phyloP scores from a whole-genome alignment of 1,140 invertebrate species.

The Ceratitis capitata region DNA sequence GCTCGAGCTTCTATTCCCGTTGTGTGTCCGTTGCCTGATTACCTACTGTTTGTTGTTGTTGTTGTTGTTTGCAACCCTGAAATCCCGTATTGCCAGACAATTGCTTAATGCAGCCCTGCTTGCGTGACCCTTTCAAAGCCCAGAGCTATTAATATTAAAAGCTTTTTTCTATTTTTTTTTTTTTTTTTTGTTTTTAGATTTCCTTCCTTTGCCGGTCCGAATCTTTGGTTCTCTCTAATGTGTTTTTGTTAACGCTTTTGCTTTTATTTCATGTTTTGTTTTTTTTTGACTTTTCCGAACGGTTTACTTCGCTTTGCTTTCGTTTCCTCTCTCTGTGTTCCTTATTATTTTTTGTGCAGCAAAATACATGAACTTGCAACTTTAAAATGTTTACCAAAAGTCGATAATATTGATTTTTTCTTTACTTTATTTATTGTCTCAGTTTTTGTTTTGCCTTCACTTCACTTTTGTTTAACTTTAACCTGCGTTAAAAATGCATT shows the following conservation, averaged over 20 bases:
- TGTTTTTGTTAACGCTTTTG: constrained; percentile 29
- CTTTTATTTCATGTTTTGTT: background rate
- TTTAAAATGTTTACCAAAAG: background rate
- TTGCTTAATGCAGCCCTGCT: background rate
- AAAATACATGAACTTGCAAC: too few relatives aligned
- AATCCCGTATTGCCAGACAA: constrained; percentile 25
- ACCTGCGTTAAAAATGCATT: constrained; percentile 1
- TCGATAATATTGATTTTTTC: constrained; percentile 35
- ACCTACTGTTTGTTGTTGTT: background rate
- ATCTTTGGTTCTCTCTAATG: constrained; percentile 5
- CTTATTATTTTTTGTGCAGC: background rate
- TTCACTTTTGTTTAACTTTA: constrained; percentile 11
- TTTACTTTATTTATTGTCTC: background rate
- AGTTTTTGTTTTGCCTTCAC: background rate
- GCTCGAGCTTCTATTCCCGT: too few relatives aligned
- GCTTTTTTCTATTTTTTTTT: background rate
- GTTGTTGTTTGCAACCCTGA: constrained; percentile 1
- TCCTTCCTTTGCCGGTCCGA: background rate
- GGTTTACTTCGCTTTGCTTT: background rate
- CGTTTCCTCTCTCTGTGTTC: background rate
- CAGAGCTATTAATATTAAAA: background rate
- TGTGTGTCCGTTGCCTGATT: background rate
- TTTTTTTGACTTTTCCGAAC: background rate
- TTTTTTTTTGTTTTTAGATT: background rate
- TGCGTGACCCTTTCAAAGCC: background rate